Conservation (phyloP, 2,113 vertebrate species). For the Marcusenius ussheri region DNA sequence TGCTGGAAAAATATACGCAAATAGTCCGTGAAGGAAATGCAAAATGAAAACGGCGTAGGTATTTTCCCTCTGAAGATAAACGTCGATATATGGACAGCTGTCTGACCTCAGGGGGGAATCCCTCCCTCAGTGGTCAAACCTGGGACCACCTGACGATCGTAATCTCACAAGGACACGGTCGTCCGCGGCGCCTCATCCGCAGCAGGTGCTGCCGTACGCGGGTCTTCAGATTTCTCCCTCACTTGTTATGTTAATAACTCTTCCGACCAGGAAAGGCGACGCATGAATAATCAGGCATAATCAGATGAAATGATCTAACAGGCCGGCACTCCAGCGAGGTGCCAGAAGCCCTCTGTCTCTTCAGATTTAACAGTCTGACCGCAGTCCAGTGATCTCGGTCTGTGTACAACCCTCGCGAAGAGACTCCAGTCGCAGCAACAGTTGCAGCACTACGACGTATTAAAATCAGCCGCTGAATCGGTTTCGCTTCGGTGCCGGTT, state of each 20-base stretch:
- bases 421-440: neutral
- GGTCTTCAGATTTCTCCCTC: neutral
- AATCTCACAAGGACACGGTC: neutral
- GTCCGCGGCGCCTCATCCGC: neutral
- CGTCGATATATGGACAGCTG: neutral
- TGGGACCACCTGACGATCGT: neutral
- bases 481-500: neutral
- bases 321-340: neutral
- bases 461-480: neutral
- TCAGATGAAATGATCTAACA: constrained; percentile 6
- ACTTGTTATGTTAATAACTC: constrained; percentile 3
- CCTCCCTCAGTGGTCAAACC: neutral
- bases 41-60: neutral
- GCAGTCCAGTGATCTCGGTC: neutral
- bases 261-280: neutral
- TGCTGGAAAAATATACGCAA: neutral
- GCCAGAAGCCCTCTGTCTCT: neutral
- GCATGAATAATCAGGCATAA: neutral
- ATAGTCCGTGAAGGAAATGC: neutral
- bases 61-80: neutral
- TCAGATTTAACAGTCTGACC: neutral
- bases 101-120: neutral
- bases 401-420: neutral
- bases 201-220: neutral
- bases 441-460: neutral